Base-by-base conservation (phyloP, 2,888 invertebrate genomes). In the Ophonus ardosiacus region DNA sequence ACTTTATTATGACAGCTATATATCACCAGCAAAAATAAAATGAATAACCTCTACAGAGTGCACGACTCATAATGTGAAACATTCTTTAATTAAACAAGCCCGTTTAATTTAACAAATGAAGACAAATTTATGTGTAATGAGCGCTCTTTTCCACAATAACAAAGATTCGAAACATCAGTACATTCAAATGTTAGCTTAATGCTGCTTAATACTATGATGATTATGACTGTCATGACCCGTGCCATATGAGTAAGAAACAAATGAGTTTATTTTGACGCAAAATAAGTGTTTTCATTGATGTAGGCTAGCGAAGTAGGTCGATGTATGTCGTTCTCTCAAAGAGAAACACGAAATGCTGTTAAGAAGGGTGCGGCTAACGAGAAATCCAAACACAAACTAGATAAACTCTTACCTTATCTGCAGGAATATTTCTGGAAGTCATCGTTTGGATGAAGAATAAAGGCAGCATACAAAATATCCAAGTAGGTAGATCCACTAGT, bases 401-500 rank as follows among this genome's bases (percentile, higher is more conserved):
- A 79, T 65, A 38, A 61, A 40, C n/a, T 87, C 93, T 92, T 92
- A 96, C 96, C 96, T 96, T 96, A 93, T 96, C 96, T 92, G 96
- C 95, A 91, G 96, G 96, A 93, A 96, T 95, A 93, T 95, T 95
- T 93, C 96, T 95, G 91, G 94, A 94, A 93, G 95, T 95, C 95
- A 95, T 95, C 92, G 92, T 91, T 91, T 90, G 88, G 90, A 92
- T 92, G 85, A 85, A 85, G 80, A 85, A 85, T 84, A 84, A 84
- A 84, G 84, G 84, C 85, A 85, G 85, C 85, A 85, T 85, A 85
- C 85, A 85, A 85, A 80, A 68, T 84, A 85, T 85, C 85, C 85
- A 80, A 80, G 80, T 68, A 17, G 81, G 56, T 31, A 68, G 79
- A 80, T 84, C 78, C 84, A 61, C 56, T 51, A 78, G 63, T 84